Base-by-base conservation (phyloP, 2,888 invertebrate genomes). In the Bhutanitis thaidina region DNA sequence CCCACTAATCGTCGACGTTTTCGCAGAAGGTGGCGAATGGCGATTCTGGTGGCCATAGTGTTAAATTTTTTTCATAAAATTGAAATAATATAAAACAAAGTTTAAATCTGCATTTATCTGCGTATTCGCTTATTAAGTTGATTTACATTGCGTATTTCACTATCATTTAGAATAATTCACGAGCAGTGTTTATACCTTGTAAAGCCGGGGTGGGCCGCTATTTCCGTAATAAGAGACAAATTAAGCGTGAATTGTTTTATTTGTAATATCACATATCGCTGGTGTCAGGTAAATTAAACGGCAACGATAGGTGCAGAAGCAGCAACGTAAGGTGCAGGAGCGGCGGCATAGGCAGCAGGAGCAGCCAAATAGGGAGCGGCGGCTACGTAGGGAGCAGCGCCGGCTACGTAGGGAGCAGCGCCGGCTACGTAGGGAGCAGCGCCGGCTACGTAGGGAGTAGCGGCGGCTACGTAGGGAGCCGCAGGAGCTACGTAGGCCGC, bases 361-460 rank as follows among this genome's bases (percentile, higher is more conserved):
- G 78, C 60, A 3, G 76, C 74, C 0, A 75, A 65, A 51, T 76
- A 74, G 0, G 79, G 71, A 0, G 65, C 47, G 0, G 66, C 62
- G 5, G 72, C 66, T 1, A 77, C 71, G 0, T 80, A 80, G 0
- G 81, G 71, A 1, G 80, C 80, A 3, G 85, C 81, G 9, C 87
- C 84, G 3, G 85, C 85, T 1, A 86, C 80, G 67, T 84, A 89
- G 0, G 79, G 84, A 32, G 81, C 89, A 0, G 86, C 55, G 0
- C 85, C 82, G n/a, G n/a, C 62, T 10, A 64, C 61, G 49, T 68
- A 64, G 1, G 66, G 62, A 5, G 64, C 59, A 32, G 74, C 55
- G n/a, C 74, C 55, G 4, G 76, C 74, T 0, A 75, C 66, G 51
- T 76, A 74, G 0, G 79, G 71, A 1, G 77, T 59, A 75, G 78